These are phyloP conservation scores for Platysteira castanea DNA, from an alignment of 2,113 vertebrate genomes.

Conservation along the genomic window DNA sequence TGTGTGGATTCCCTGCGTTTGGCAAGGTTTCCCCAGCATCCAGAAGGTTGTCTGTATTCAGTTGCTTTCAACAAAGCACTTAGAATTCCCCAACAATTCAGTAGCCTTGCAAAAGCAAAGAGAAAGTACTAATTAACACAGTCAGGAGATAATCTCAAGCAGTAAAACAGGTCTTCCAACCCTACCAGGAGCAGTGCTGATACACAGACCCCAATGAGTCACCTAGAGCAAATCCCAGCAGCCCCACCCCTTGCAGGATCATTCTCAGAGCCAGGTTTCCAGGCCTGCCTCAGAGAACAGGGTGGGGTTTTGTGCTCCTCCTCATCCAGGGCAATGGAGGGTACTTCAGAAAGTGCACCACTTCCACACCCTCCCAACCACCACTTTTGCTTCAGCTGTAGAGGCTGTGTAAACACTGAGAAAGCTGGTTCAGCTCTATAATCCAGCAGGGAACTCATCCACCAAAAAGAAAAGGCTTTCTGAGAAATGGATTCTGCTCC, in stretches of 20 bases:
- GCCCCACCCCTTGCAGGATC: neutral
- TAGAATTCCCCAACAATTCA: neutral
- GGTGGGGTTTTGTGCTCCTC: neutral
- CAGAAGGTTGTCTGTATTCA: neutral
- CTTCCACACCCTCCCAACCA: neutral
- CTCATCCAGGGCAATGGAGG: neutral
- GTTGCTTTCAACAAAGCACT: neutral
- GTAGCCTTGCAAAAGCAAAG: neutral
- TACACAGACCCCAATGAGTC: fast-evolving
- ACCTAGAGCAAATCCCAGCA: neutral
- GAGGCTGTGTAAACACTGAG: neutral
- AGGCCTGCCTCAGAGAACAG: neutral
- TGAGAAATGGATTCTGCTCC: neutral
- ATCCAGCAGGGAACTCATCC: neutral
- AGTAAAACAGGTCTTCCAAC: neutral
- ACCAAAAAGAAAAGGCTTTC: neutral
- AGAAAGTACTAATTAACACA: neutral
- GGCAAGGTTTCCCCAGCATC: neutral
- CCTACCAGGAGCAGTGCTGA: neutral
- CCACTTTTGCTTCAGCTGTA: neutral
- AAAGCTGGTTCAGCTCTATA: neutral
- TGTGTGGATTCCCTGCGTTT: neutral
- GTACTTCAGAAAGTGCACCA: neutral
- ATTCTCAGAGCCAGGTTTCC: neutral
- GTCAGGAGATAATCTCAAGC: neutral